Conservation (phyloP, 2,797 vertebrate species). For the Pseudomugil tenellus region DNA sequence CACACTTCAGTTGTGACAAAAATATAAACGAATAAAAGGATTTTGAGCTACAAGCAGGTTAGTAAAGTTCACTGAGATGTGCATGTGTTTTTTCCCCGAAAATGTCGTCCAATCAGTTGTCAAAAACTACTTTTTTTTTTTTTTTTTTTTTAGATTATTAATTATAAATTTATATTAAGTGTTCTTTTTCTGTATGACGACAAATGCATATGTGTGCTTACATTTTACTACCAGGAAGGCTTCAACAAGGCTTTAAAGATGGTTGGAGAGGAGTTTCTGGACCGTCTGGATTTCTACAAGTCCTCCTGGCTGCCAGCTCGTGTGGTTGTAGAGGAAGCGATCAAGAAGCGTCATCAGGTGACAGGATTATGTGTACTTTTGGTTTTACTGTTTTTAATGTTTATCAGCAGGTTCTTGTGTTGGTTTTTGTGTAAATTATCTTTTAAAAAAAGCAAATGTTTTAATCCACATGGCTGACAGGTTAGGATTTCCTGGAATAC, state of each 20-base stretch:
- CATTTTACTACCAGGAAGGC: slow-evolving; percentile 77
- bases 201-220: neutral
- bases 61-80: neutral
- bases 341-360: slow-evolving; percentile 86
- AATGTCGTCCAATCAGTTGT: neutral
- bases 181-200: neutral
- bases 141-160: neutral
- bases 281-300: slow-evolving; percentile 88
- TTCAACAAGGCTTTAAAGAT: slow-evolving; percentile 89
- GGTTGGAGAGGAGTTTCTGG: slow-evolving; percentile 89
- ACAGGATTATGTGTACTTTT: neutral
- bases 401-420: neutral
- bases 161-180: neutral
- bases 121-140: neutral
- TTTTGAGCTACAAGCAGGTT: neutral
- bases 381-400: neutral
- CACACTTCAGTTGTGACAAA: neutral
- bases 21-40: slow-evolving; percentile 1
- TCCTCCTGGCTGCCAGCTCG: slow-evolving; percentile 91
- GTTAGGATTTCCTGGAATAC: neutral
- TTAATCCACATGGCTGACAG: neutral
- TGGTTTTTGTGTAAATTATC: neutral
- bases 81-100: neutral
- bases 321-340: slow-evolving; percentile 85
- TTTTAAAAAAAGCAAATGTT: neutral